Percentiles rank a stretch among this genome's conserved stretches.
Conservation (phyloP, 2,113 vertebrate species). For the Rattus rattus region DNA sequence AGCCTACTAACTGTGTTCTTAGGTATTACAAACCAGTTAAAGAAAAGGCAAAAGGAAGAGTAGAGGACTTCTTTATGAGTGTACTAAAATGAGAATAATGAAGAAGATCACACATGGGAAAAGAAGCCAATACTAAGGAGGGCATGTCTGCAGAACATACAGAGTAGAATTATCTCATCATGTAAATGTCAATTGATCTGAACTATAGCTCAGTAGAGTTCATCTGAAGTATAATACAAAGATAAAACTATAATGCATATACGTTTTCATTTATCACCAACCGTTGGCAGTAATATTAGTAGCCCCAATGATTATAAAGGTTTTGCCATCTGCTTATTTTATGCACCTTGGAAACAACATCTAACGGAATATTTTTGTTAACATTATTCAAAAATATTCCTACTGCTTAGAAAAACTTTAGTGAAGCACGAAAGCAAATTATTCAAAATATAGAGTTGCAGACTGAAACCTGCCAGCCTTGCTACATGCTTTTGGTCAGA, state of each 20-base stretch:
- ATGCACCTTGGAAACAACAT: neutral
- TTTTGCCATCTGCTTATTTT: slow-evolving; percentile 21
- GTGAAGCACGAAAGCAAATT: neutral
- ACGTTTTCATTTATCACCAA: slow-evolving; percentile 33
- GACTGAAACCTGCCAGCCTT: neutral
- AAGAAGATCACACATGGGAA: neutral
- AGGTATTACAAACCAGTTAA: neutral
- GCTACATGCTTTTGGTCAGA: slow-evolving; percentile 45
- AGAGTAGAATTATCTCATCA: neutral
- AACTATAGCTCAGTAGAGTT: too few relatives aligned
- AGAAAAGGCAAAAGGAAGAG: neutral
- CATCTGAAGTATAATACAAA: neutral
- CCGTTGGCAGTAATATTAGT: neutral
- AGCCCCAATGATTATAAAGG: neutral
- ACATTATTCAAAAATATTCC: neutral
- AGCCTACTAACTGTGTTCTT: neutral
- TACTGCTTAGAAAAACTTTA: slow-evolving; percentile 24
- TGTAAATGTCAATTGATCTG: neutral
- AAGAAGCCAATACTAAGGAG: neutral
- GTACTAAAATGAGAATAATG: neutral
- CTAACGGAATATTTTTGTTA: slow-evolving; percentile 37
- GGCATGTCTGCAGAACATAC: neutral
- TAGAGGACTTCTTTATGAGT: neutral
- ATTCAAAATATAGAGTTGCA: slow-evolving; percentile 23
- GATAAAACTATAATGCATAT: neutral